Conservation (phyloP, 1,140 invertebrate genomes). For the Cydia splendana region DNA sequence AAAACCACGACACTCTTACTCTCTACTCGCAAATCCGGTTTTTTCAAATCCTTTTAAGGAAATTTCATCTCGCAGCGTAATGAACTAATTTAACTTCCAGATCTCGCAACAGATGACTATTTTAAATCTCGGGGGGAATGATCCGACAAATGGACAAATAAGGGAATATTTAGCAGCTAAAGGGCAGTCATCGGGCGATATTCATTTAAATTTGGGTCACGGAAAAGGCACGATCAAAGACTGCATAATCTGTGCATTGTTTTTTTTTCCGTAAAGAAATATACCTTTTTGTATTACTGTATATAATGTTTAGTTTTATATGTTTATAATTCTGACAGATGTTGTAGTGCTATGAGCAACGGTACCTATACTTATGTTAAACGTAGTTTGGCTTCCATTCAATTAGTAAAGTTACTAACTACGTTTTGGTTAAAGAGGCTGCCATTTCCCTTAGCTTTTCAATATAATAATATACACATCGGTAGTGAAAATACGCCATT, state of each 20-base stretch:
- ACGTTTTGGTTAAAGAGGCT: no score
- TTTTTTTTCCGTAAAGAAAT: neutral
- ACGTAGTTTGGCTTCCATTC: no score
- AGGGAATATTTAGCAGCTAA: conserved; percentile 43
- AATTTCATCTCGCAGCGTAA: conserved; percentile 45
- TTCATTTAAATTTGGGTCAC: conserved; percentile 56
- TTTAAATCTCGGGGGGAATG: conserved; percentile 50
- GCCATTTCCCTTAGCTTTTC: no score
- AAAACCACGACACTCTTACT: conserved; percentile 1
- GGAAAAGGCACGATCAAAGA: conserved; percentile 46
- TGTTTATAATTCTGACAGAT: no score
- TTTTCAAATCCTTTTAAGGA: conserved; percentile 26
- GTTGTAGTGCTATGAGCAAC: no score
- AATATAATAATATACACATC: no score
- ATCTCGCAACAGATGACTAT: conserved; percentile 47
- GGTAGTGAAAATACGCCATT: no score
- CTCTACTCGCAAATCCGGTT: conserved; percentile 17
- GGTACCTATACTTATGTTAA: no score
- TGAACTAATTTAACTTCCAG: conserved; percentile 55
- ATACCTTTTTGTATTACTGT: no score
- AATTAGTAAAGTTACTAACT: no score
- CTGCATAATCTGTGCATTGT: conserved; percentile 46
- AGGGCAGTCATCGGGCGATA: conserved; percentile 53
- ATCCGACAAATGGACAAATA: conserved; percentile 55
- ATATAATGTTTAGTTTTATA: no score